Evolutionary conservation across 2,113 vertebrate genomes (phyloP).

Genomic region (Motacilla tschutschensis): DNA sequence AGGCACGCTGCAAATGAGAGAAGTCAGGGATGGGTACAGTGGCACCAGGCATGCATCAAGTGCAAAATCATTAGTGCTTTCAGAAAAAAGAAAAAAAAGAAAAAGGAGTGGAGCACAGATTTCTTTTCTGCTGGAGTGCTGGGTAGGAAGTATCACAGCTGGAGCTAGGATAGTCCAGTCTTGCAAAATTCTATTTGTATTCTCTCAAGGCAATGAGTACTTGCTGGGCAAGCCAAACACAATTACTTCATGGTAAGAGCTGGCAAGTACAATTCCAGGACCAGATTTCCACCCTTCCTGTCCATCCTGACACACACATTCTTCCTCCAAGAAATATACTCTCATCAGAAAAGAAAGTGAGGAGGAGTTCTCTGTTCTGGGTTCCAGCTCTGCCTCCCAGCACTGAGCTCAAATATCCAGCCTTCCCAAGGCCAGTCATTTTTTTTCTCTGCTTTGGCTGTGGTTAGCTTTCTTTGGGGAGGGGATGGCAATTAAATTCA

Average conservation of each 20-base stretch:
- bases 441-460: background rate
- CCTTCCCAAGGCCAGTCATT: background rate
- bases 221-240: conserved; percentile 34
- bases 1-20: background rate
- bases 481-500: background rate
- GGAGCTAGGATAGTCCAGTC: conserved; percentile 25
- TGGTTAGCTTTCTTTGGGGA: background rate
- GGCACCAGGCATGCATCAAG: background rate
- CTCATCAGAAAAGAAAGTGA: conserved; percentile 12
- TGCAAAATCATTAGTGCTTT: background rate
- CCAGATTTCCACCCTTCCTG: conserved; percentile 49
- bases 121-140: background rate
- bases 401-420: background rate
- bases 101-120: background rate
- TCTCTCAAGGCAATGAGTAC: conserved; percentile 45
- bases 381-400: background rate
- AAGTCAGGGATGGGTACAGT: background rate
- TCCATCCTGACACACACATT: conserved; percentile 26
- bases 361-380: background rate
- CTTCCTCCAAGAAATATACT: conserved; percentile 25
- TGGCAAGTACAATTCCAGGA: conserved; percentile 16
- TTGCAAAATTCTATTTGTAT: conserved; percentile 55
- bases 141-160: conserved; percentile 41
- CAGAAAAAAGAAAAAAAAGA: background rate
- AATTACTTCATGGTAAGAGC: conserved; percentile 47